Conservation (phyloP, 2,888 invertebrate genomes). For the Pilophorus perplexus region DNA sequence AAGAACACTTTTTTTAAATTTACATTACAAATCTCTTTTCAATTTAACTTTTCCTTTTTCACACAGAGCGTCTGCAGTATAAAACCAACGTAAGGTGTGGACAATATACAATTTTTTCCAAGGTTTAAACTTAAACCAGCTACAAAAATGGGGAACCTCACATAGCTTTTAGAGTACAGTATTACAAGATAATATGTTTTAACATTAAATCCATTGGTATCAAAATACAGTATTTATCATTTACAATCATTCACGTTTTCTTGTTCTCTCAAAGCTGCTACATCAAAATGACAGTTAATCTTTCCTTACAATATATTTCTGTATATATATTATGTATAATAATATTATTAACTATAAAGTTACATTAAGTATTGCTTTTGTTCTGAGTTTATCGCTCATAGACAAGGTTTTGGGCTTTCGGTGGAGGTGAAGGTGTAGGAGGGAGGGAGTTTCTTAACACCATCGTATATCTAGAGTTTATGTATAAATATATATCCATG, state of each 20-base stretch:
- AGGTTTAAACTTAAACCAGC: conserved; percentile 43
- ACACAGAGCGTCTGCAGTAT: background rate
- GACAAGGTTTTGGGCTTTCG: conserved; percentile 17
- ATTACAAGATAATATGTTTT: conserved; percentile 29
- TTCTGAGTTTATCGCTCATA: conserved; percentile 45
- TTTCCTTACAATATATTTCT: conserved; percentile 42
- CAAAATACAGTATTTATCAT: conserved; percentile 47
- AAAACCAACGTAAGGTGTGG: background rate
- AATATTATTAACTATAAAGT: conserved; percentile 43
- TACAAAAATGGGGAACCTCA: conserved; percentile 38
- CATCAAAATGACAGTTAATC: conserved; percentile 43
- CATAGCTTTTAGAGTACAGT: conserved; percentile 27
- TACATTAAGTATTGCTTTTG: conserved; percentile 47
- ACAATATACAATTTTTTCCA: background rate
- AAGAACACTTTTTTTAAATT: conserved; percentile 32
- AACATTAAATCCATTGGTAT: conserved; percentile 45
- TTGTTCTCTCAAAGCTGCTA: conserved; percentile 44
- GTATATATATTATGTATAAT: conserved; percentile 32
- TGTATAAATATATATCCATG: conserved; percentile 44
- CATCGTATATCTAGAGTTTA: conserved; percentile 38
- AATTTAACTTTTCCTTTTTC: background rate
- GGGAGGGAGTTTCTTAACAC: conserved; percentile 35
- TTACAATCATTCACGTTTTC: conserved; percentile 44
- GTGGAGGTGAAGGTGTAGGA: conserved; percentile 25
- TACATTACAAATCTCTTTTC: background rate